Evolutionary conservation across 2,113 vertebrate species (phyloP).

Genomic region (Peromyscus californicus): DNA sequence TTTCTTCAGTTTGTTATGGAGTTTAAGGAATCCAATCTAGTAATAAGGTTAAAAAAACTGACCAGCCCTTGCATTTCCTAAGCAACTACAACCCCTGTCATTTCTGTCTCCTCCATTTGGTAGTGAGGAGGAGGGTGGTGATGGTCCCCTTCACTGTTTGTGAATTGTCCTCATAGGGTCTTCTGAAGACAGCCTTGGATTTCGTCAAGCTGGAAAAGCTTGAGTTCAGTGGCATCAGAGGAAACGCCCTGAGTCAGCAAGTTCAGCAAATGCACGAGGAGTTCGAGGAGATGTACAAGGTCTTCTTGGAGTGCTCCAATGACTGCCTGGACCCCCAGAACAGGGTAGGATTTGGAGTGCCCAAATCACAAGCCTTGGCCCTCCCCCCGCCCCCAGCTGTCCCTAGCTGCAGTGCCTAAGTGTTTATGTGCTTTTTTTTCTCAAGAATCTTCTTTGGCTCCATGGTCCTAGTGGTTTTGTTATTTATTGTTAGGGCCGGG

Average conservation of each 20-base stretch:
- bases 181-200: conserved; percentile 91
- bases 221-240: conserved; percentile 92
- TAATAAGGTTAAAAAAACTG: conserved; percentile 31
- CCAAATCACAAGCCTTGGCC: neutral
- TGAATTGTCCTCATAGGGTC: conserved; percentile 84
- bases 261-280: conserved; percentile 89
- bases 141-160: conserved; percentile 24
- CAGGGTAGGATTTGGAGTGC: conserved; percentile 83
- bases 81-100: neutral
- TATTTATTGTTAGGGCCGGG: neutral
- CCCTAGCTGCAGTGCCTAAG: rapidly evolving
- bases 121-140: neutral
- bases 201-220: conserved; percentile 94
- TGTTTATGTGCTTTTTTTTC: neutral
- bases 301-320: conserved; percentile 89
- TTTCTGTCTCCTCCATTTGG: neutral
- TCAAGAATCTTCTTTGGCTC: neutral
- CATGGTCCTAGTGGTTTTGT: neutral
- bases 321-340: conserved; percentile 91
- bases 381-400: neutral
- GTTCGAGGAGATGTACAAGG: conserved; percentile 89
- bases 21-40: conserved; percentile 51
- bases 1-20: neutral
- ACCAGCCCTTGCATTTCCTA: conserved; percentile 55
- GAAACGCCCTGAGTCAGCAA: conserved; percentile 90